Percentiles rank a stretch among this genome's conserved stretches.
Conservation (phyloP, 2,113 vertebrate genomes). For the Tinamus guttatus region DNA sequence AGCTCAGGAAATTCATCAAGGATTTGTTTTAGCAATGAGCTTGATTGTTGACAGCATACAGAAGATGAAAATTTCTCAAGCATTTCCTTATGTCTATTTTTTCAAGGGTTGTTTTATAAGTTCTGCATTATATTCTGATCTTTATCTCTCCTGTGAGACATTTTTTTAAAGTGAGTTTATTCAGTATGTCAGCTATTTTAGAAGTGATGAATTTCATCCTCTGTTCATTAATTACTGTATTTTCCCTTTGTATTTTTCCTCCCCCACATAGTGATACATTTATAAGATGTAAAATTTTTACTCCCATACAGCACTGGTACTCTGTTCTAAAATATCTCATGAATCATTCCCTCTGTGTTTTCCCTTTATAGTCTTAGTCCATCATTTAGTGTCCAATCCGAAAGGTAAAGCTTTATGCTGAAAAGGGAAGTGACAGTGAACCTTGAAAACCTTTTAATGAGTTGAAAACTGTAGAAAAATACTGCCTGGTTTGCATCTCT, state of each 20-base stretch:
- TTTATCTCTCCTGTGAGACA: neutral
- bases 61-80: neutral
- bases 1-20: neutral
- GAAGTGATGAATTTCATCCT: neutral
- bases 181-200: neutral
- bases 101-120: neutral
- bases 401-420: neutral
- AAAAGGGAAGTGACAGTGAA: neutral
- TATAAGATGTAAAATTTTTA: neutral
- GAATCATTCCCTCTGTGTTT: neutral
- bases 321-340: neutral
- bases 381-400: neutral
- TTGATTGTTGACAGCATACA: neutral
- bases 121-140: neutral
- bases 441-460: slow-evolving; percentile 9
- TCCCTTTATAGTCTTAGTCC: neutral
- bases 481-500: neutral
- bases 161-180: neutral
- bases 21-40: neutral
- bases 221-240: neutral
- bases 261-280: neutral
- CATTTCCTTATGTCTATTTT: neutral
- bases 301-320: neutral
- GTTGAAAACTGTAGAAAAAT: neutral
- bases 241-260: neutral